Base-by-base conservation (phyloP, 2,888 invertebrate species). In the Drosophila infuscata region DNA sequence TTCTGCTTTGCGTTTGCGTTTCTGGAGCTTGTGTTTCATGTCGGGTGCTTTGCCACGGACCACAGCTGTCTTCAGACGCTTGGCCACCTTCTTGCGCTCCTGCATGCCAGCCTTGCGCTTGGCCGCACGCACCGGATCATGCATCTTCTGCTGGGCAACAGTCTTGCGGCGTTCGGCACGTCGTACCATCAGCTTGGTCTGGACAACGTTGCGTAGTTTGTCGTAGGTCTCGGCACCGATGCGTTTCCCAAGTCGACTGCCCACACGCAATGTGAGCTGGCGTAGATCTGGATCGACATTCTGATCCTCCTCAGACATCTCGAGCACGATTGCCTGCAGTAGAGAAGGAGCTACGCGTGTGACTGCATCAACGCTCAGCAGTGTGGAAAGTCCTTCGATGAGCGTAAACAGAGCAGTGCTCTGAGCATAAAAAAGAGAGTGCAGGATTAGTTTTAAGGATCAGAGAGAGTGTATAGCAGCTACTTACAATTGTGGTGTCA, bases 101-200 rank as follows among this genome's bases (percentile, higher is more conserved):
- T 97, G 96, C 30, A 95, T 94, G 66, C 96, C 96, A 0, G 97
- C 95, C 93, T 97, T 98, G 76, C 97, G 95, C 91, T 97, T 96
- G 0, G 97, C 98, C 11, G 96, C 96, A 71, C 95, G 94, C 79
- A 97, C 96, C 2, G 98, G 98, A 93, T 98, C 96, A 3, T 96
- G 95, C 0, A 98, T 95, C 90, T 96, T 97, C 92, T 96, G 95
- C 93, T 96, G 96, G 1, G 95, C 94, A 20, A 95, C 83, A 48
- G 95, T 94, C 92, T 96, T 96, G 90, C 96, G 97, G 73, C 97
- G 94, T 86, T 96, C 96, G 4, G 96, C 96, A 80, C 96, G 94
- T 82, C 95, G 96, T 0, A 95, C 94, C 88, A 96, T 95, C 36
- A 98, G 91, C 74, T 94, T 95, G 36, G 95, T 95, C 92, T 97